phyloP scores from a whole-genome alignment of 2,888 invertebrate species.

The Seira sanloemensis region DNA sequence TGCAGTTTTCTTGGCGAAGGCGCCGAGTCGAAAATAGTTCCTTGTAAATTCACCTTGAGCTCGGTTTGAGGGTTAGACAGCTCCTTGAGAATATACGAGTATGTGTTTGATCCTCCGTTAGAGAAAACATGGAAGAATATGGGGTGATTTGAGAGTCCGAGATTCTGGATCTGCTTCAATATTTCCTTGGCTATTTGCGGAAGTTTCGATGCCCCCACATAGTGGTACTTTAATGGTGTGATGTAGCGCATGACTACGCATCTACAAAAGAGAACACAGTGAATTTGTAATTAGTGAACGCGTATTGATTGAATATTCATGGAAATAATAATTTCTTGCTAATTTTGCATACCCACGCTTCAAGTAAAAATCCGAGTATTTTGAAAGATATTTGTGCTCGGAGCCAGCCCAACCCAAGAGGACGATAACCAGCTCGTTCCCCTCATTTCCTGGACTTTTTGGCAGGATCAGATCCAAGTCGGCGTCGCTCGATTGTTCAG shows the following conservation, averaged over 20 bases:
- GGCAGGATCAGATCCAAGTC: not conserved
- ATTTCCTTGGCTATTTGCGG: conserved; percentile 59
- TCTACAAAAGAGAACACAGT: conserved; percentile 76
- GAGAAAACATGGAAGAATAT: conserved; percentile 86
- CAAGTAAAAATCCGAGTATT: conserved; percentile 87
- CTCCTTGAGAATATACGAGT: conserved; percentile 79
- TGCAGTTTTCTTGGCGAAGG: conserved; percentile 81
- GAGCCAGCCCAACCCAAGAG: conserved; percentile 89
- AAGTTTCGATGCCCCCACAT: conserved; percentile 74
- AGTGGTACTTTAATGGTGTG: conserved; percentile 82
- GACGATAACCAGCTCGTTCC: conserved; percentile 81
- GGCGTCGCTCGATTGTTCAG: not conserved
- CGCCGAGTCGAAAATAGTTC: conserved; percentile 84
- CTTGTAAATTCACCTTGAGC: conserved; percentile 77
- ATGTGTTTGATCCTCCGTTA: conserved; percentile 85
- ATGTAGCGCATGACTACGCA: conserved; percentile 85
- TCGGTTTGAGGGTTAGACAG: conserved; percentile 38
- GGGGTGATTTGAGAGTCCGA: conserved; percentile 83
- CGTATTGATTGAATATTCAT: not conserved
- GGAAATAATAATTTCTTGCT: conserved; percentile 6
- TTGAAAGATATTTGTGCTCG: conserved; percentile 85
- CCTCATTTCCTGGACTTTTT: not conserved
- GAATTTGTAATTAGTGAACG: not conserved
- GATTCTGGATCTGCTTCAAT: conserved; percentile 76
- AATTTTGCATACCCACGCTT: conserved; percentile 80